Base-by-base conservation (phyloP, 2,797 vertebrate species). In the Triplophysa yarkandensis region DNA sequence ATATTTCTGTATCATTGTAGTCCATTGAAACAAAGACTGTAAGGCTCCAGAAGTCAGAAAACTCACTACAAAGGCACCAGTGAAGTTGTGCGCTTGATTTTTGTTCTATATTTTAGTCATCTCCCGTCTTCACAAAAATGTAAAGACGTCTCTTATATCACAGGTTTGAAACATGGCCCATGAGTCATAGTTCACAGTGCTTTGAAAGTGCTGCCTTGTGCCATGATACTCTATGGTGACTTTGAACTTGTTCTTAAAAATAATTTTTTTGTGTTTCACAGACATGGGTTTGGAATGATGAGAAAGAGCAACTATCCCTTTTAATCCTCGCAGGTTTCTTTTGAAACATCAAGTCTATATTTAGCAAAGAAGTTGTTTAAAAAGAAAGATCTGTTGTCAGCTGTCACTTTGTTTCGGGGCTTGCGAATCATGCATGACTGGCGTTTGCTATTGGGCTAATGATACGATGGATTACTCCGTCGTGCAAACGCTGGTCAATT, bases 391-490 rank as follows among this genome's bases (percentile, higher is more conserved):
- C 32, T 72, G 70, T 63, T 72, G 70, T 63, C 23, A 52, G 13
- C 23, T 64, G 78, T 78, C 76, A 78, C 17, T 62, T 74, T 63
- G 68, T 72, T 78, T 62, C 34, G 2, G 30, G 23, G 1, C 16
- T 65, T 43, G 13, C 19, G 55, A 77, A 66, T 48, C 21, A 43
- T 25, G 65, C 52, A 32, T 74, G 74, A 78, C 68, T 64, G 63
- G 62, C 77, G 19, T 77, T 65, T 65, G 57, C 48, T 25, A 62
- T 58, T 27, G 16, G 65, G 28, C 71, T 60, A 36, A 72, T 62
- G 57, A 77, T 75, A 72, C 61, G 58, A 55, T 72, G 39, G 58
- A 68, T 74, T 57, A 78, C 71, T 69, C 44, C n/a, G 8, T 77
- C 68, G 62, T 46, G 58, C 36, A 76, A 77, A 60, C 39, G 50